Base-by-base conservation (phyloP, 1,140 invertebrate species). In the Drosophila subpulchrella region DNA sequence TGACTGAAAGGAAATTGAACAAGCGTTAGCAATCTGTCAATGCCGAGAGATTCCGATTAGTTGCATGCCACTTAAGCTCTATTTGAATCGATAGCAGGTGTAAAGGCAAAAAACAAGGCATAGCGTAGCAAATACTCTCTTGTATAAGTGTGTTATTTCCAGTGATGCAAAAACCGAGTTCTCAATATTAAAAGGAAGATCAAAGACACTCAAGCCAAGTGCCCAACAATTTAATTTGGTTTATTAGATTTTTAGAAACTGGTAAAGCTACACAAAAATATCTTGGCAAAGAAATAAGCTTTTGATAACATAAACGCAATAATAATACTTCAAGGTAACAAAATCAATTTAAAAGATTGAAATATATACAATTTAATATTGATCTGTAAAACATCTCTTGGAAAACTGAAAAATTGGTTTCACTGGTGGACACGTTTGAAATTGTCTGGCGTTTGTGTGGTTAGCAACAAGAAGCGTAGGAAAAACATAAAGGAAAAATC, bases 71-170 rank as follows among this genome's bases (percentile, higher is more conserved):
- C 80, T 88, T 89, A 78, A 62, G 55, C 65, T 73, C 74, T 81
- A 67, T 54, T 38, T 66, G 85, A 88, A 88, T 88, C 84, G 84
- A 88, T 88, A 88, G 84, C 73, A 53, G 75, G 83, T 88, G 83
- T 76, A 78, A 58, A 88, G 76, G 32, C 36, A 77, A 79, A 60
- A 74, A 81, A 74, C 42, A 65, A 75, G 78, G 57, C 61, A 57
- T 42, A 46, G 55, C 13, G 17, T 5, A 4, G 27, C 27, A 27
- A 27, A 4, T 27, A 5, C 27, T 27, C 27, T 27, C 27, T 27
- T 27, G 27, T 38, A 32, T 50, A 50, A 41, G 17, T 58, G 47
- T 68, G 27, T 63, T 6, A 41, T 8, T 54, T 17, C 30, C 42
- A 57, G 24, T 48, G 20, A n/a, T 17, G 42, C 7, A 12, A 20